Evolutionary conservation across 2,888 invertebrate species (phyloP), one percentile per base, ranked within the genome.

Genomic region (Tortrix viridana): DNA sequence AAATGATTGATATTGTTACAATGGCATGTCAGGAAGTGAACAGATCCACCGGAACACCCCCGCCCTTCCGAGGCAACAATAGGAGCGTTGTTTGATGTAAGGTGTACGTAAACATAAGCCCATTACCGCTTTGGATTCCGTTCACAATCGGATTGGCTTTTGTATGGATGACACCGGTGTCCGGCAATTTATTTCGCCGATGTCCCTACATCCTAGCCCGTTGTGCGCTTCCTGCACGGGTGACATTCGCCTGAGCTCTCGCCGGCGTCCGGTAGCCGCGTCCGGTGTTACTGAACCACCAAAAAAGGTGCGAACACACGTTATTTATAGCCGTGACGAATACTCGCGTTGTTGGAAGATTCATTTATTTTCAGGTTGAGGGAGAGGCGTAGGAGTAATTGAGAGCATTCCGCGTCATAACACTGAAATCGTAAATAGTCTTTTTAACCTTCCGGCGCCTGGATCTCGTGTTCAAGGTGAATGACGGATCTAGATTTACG

Each of bases 261-360:
- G 82, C 74, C 76, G 74, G 79, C 89, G 85, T 89, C 89, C 91
- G 89, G 91, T 89, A 88, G 89, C 80, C 72, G 81, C 84, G 82
- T 91, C 91, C 91, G 90, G 89, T 89, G 84, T 85, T 88, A 89
- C 87, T 81, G 85, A 85, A 87, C 81, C 76, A 83, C 91, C 89
- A 87, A 91, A 92, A 91, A 91, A 89, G 91, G 90, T 89, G 88
- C 86, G 90, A 88, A 88, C 88, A 84, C 71, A 72, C 79, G 73
- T 84, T 89, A 89, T 91, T 89, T 88, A 88, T 89, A 88, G 82
- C 75, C 76, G 77, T 90, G 91, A 90, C 88, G 84, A 89, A 86
- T 81, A 75, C 75, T 77, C 72, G 77, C 79, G 74, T 79, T 82
- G 83, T 83, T 80, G 69, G 74, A 69, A 73, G 76, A 79, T 77